Evolutionary conservation across 1,140 invertebrate genomes (phyloP).

Genomic region (Spodoptera frugiperda): DNA sequence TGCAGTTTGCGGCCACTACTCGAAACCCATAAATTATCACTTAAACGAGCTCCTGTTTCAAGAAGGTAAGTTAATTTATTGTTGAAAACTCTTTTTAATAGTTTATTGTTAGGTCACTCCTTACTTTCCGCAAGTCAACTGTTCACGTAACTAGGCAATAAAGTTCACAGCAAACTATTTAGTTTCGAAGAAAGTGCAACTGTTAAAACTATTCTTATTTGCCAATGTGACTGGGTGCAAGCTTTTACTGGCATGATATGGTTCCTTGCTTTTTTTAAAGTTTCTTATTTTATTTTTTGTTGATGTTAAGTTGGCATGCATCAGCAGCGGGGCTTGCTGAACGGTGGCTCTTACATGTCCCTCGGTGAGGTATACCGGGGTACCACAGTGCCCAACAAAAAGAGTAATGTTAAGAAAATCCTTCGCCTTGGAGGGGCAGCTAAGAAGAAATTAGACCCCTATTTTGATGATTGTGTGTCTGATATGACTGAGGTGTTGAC

Average conservation of each 20-base stretch:
- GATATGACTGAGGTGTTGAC: conserved; percentile 55
- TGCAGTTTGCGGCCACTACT: conserved; percentile 6
- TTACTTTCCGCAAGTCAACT: conserved; percentile 50
- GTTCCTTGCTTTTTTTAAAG: conserved; percentile 33
- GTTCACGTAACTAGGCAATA: conserved; percentile 54
- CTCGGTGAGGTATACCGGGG: conserved; percentile 60
- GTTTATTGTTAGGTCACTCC: conserved; percentile 5
- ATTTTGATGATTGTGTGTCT: conserved; percentile 58
- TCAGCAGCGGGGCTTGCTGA: conserved; percentile 60
- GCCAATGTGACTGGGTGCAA: conserved; percentile 29
- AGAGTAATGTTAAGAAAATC: conserved; percentile 60
- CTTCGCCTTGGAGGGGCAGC: conserved; percentile 54
- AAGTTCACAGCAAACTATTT: conserved; percentile 36
- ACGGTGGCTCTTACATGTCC: conserved; percentile 63
- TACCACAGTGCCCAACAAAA: conserved; percentile 62
- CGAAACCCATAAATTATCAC: conserved; percentile 19
- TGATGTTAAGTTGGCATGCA: conserved; percentile 70
- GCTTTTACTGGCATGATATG: conserved; percentile 42
- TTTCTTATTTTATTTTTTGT: conserved; percentile 61
- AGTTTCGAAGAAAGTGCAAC: conserved; percentile 22
- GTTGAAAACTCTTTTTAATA: conserved; percentile 6
- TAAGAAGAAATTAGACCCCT: conserved; percentile 62
- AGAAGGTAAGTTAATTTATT: conserved; percentile 48
- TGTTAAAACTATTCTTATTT: conserved; percentile 5
- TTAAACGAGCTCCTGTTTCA: conserved; percentile 12